A percentile compares a stretch with the other conserved stretches of the same genome.
Evolutionary conservation across 1,140 invertebrate genomes (phyloP).

Genomic region (Drosophila simulans): DNA sequence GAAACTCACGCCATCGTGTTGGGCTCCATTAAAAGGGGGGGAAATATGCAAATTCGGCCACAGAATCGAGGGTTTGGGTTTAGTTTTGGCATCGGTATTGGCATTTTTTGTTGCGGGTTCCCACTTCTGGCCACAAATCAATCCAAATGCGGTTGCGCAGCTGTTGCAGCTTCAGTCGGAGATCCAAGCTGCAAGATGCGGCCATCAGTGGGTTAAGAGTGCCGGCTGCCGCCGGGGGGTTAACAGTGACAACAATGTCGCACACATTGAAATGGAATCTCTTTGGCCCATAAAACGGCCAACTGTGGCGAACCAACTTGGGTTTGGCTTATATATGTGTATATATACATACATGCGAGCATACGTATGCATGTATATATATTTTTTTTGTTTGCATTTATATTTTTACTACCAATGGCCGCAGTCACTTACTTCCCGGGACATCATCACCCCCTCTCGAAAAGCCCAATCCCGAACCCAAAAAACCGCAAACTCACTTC

Average conservation of each 20-base stretch:
- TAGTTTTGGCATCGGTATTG: conserved; percentile 24
- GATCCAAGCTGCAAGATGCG: conserved; percentile 41
- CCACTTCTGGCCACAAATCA: conserved; percentile 78
- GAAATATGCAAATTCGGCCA: conserved; percentile 46
- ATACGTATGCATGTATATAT: no score
- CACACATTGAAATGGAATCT: conserved; percentile 79
- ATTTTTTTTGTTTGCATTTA: not conserved
- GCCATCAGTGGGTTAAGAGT: conserved; percentile 6
- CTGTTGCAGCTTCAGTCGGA: conserved; percentile 59
- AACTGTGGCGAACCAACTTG: conserved; percentile 58
- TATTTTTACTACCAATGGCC: conserved; percentile 37
- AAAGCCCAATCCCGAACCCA: conserved; percentile 40
- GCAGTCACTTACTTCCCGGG: conserved; percentile 14
- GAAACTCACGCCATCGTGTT: conserved; percentile 39
- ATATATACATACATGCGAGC: no score
- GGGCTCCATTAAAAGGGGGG: conserved; percentile 61
- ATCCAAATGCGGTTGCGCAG: conserved; percentile 83
- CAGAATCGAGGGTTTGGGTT: conserved; percentile 18
- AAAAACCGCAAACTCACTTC: conserved; percentile 79
- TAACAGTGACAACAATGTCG: conserved; percentile 57
- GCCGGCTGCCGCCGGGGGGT: not conserved
- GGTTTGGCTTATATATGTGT: not conserved
- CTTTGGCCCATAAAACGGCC: conserved; percentile 79
- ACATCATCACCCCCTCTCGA: conserved; percentile 11
- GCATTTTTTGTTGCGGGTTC: conserved; percentile 15